Percentiles rank a stretch among this genome's conserved stretches.
phyloP scores from a whole-genome alignment of 2,113 vertebrate species.

The Etheostoma spectabile region DNA sequence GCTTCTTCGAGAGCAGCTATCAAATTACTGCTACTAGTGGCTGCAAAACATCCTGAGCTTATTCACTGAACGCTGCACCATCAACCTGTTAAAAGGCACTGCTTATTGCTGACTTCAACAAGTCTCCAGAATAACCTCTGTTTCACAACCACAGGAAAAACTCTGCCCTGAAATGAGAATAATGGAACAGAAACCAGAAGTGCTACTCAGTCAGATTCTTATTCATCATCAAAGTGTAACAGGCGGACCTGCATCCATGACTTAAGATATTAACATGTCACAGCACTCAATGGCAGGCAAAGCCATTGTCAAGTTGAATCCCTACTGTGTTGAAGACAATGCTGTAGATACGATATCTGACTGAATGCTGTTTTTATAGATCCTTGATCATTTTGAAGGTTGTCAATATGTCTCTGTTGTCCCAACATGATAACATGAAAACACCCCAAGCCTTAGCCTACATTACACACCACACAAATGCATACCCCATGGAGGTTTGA shows the following conservation, averaged over 20 bases:
- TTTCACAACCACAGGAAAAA: conserved; percentile 45
- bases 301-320: neutral
- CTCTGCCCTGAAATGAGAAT: conserved; percentile 25
- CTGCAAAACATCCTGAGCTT: neutral
- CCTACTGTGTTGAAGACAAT: neutral
- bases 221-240: neutral
- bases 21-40: conserved; percentile 25
- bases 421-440: neutral
- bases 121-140: neutral
- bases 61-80: neutral
- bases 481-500: neutral
- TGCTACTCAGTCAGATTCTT: neutral
- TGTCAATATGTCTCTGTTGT: neutral
- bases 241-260: neutral
- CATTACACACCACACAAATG: neutral
- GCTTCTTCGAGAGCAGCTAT: conserved; percentile 19
- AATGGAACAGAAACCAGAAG: conserved; percentile 15
- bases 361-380: neutral
- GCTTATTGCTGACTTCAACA: conserved; percentile 30
- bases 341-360: neutral
- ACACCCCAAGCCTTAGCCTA: neutral
- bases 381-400: conserved; percentile 2
- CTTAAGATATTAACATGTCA: conserved; percentile 4
- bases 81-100: conserved; percentile 3
- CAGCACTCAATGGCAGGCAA: neutral